A percentile compares a stretch with the other conserved stretches of the same genome.
Conservation (phyloP, 2,888 invertebrate genomes). For the Hedychridium roseum region DNA sequence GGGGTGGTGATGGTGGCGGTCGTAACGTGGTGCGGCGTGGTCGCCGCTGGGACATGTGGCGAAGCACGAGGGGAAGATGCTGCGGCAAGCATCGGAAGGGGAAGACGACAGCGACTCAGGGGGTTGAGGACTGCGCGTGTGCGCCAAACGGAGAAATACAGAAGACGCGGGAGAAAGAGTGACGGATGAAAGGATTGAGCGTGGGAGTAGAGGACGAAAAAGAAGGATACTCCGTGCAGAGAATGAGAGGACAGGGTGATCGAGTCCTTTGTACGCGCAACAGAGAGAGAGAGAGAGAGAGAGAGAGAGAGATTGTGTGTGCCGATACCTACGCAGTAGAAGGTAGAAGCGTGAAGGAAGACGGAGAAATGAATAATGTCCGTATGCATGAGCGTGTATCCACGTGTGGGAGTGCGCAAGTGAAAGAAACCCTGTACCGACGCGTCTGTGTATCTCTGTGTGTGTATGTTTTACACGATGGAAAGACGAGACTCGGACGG, state of each 20-base stretch:
- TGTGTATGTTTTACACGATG: no score
- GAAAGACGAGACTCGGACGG: constrained; percentile 22
- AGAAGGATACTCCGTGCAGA: no score
- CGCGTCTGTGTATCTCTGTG: no score
- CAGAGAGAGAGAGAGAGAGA: constrained; percentile 22
- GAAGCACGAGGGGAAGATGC: neutral
- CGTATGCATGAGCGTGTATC: no score
- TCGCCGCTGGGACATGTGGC: neutral
- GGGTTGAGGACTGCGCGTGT: no score
- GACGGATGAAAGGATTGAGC: constrained; percentile 16
- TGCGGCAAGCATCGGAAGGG: constrained; percentile 15
- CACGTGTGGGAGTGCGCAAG: no score
- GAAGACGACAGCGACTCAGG: constrained; percentile 11
- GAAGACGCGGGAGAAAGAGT: constrained; percentile 16
- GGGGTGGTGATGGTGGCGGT: constrained; percentile 25
- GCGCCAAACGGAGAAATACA: neutral
- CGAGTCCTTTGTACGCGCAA: no score
- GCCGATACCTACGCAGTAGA: constrained; percentile 1
- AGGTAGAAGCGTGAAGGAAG: constrained; percentile 1
- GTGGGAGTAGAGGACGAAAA: constrained; percentile 9
- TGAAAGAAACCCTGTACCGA: no score
- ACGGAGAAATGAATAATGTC: no score
- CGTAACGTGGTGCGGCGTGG: constrained; percentile 10
- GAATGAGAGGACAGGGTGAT: constrained; percentile 17
- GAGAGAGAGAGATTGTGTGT: constrained; percentile 12